phyloP scores from a whole-genome alignment of 2,888 invertebrate genomes.

The Volucella bombylans region DNA sequence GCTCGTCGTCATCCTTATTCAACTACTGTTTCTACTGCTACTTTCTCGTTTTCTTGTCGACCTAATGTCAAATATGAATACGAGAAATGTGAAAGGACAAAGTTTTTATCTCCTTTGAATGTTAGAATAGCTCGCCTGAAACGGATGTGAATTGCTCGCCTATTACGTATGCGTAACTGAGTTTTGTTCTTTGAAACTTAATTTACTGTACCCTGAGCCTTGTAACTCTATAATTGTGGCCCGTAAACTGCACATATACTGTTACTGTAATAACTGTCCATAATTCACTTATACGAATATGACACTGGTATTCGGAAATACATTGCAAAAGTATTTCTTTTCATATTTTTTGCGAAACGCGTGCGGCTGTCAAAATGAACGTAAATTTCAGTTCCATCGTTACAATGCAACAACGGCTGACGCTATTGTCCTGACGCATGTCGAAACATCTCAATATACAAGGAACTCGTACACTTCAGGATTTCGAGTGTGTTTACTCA shows the following conservation, averaged over 20 bases:
- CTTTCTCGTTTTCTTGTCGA: constrained; percentile 49
- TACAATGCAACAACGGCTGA: constrained; percentile 58
- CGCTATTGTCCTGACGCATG: constrained; percentile 68
- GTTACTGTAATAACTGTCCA: constrained; percentile 64
- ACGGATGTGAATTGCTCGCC: constrained; percentile 64
- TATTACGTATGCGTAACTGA: constrained; percentile 68
- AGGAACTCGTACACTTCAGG: constrained; percentile 58
- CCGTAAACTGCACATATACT: background rate
- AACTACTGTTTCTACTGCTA: constrained; percentile 6
- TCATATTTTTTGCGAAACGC: constrained; percentile 33
- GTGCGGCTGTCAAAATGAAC: constrained; percentile 57
- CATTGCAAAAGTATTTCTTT: constrained; percentile 38
- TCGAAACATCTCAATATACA: constrained; percentile 71
- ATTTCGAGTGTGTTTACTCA: constrained; percentile 79
- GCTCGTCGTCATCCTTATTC: constrained; percentile 47
- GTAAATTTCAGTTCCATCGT: constrained; percentile 20
- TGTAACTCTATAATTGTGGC: too few species aligned
- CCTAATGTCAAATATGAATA: constrained; percentile 59
- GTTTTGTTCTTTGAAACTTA: constrained; percentile 57
- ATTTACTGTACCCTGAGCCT: constrained; percentile 41
- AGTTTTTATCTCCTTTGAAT: constrained; percentile 65
- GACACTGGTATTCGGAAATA: constrained; percentile 62
- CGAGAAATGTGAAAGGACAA: constrained; percentile 53
- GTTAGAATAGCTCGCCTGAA: constrained; percentile 17
- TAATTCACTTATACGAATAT: constrained; percentile 54